Conservation (phyloP, 2,888 invertebrate species). For the Julus scandinavius region DNA sequence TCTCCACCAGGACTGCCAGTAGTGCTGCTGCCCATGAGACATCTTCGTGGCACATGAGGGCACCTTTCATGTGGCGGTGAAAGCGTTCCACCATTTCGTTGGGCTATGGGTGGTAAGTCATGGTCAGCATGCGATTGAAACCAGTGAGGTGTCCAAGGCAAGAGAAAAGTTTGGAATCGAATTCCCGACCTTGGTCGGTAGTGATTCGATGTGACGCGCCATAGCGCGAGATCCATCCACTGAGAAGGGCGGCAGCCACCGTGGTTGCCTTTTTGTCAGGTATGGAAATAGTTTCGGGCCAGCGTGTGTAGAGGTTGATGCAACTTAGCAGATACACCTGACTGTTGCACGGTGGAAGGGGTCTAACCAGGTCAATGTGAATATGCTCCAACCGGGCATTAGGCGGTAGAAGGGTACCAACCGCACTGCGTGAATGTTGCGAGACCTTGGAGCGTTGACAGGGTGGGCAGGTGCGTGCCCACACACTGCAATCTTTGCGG, state of each 20-base stretch:
- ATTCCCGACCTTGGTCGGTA: not conserved
- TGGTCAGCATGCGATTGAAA: no score
- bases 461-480: not conserved
- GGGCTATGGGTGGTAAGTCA: no score
- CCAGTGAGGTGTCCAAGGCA: not conserved
- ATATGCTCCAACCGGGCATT: slow-evolving; percentile 48
- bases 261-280: not conserved
- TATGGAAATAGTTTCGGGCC: slow-evolving; percentile 54
- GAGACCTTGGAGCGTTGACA: not conserved
- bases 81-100: no score
- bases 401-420: not conserved
- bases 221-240: not conserved
- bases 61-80: no score
- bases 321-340: slow-evolving; percentile 50
- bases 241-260: not conserved
- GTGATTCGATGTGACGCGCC: not conserved
- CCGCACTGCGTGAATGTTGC: not conserved
- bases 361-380: slow-evolving; percentile 54
- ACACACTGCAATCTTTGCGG: not conserved
- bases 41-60: no score
- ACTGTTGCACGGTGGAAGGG: slow-evolving; percentile 36
- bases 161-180: not conserved
- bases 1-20: no score
- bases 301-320: slow-evolving; percentile 48
- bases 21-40: no score